phyloP scores from a whole-genome alignment of 2,113 vertebrate species.

The Psettodes erumei region DNA sequence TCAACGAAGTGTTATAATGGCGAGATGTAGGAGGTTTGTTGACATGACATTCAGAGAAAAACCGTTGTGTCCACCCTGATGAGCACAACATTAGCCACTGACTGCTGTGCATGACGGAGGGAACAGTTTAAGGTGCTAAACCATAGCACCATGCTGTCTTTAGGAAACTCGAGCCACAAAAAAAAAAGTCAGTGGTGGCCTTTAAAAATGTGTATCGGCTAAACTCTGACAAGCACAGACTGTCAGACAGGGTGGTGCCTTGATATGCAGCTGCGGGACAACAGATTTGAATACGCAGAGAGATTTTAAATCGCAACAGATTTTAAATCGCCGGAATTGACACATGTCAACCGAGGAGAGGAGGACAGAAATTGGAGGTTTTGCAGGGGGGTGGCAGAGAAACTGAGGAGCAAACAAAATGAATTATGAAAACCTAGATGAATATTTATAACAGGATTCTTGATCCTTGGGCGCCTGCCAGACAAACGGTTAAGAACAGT shows the following conservation, averaged over 20 bases:
- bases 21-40: background rate
- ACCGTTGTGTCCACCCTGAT: background rate
- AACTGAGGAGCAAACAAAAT: conserved; percentile 64
- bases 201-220: conserved; percentile 17
- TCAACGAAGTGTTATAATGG: background rate
- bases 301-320: too few species aligned
- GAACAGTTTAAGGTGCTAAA: background rate
- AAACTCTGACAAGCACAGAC: conserved; percentile 13
- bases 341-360: conserved; percentile 53
- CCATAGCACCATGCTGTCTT: background rate
- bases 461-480: conserved; percentile 73
- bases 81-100: background rate
- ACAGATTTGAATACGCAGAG: conserved; percentile 20
- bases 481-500: conserved; percentile 69
- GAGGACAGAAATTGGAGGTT: conserved; percentile 49
- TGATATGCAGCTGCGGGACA: conserved; percentile 22
- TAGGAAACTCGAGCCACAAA: background rate
- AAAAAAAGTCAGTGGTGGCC: background rate
- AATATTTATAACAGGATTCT: conserved; percentile 74
- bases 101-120: background rate
- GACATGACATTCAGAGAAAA: background rate
- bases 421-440: conserved; percentile 73
- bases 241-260: conserved; percentile 8
- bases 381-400: conserved; percentile 25
- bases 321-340: conserved; percentile 67